phyloP scores from a whole-genome alignment of 2,113 vertebrate species.

The Ictalurus punctatus region DNA sequence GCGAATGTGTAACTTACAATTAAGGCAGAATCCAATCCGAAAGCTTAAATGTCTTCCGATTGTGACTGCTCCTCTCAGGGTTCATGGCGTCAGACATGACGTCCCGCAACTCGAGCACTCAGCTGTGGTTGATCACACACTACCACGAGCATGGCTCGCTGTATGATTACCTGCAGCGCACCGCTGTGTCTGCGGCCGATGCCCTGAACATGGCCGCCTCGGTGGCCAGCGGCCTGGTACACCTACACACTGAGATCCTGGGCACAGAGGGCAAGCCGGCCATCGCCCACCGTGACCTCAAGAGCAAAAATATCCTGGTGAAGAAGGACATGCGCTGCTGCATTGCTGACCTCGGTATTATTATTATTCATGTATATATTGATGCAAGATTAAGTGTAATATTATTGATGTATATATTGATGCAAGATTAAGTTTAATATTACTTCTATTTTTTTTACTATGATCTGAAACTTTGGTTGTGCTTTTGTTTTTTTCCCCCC shows the following conservation, averaged over 20 bases:
- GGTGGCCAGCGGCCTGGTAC: slow-evolving; percentile 75
- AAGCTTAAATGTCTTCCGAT: no score
- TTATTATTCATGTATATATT: neutral
- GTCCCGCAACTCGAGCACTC: slow-evolving; percentile 81
- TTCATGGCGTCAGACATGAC: slow-evolving; percentile 84
- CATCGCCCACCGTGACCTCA: slow-evolving; percentile 79
- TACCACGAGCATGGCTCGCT: slow-evolving; percentile 81
- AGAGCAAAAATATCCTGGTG: slow-evolving; percentile 81
- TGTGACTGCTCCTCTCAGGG: slow-evolving; percentile 58
- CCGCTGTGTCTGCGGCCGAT: slow-evolving; percentile 73
- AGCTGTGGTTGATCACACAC: slow-evolving; percentile 83
- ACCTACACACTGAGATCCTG: slow-evolving; percentile 80
- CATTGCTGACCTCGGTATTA: slow-evolving; percentile 78
- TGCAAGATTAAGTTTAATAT: neutral
- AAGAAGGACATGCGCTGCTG: slow-evolving; percentile 80
- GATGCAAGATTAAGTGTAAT: neutral
- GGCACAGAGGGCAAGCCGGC: slow-evolving; percentile 80
- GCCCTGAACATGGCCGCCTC: slow-evolving; percentile 77
- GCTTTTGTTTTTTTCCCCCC: slow-evolving; percentile 1
- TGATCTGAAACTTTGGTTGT: neutral
- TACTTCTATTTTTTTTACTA: neutral
- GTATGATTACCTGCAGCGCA: slow-evolving; percentile 79
- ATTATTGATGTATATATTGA: no score
- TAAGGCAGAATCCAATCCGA: neutral
- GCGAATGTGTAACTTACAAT: neutral